phyloP scores from a whole-genome alignment of 1,140 invertebrate genomes.

The Calliphora vicina region DNA sequence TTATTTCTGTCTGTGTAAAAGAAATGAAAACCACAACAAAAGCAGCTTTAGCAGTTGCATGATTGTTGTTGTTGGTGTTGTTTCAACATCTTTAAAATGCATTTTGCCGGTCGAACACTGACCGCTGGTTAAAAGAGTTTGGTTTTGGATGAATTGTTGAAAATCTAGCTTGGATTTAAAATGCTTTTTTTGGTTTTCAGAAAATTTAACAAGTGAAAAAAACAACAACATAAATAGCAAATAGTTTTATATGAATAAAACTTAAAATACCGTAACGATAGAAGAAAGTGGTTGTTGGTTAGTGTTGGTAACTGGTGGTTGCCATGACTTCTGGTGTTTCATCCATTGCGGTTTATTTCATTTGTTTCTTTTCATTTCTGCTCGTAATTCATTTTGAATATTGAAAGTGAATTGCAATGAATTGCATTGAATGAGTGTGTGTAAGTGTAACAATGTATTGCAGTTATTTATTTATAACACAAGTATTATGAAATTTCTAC shows the following conservation, averaged over 20 bases:
- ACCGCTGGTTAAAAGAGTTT: slow-evolving; percentile 7
- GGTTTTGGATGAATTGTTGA: neutral
- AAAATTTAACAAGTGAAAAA: neutral
- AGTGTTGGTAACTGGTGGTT: neutral
- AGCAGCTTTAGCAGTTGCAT: too few species aligned
- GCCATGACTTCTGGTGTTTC: slow-evolving; percentile 11
- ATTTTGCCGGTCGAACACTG: slow-evolving; percentile 24
- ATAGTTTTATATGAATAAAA: neutral
- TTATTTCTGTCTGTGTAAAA: too few species aligned
- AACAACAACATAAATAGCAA: neutral
- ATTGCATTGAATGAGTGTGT: neutral
- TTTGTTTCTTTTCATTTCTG: neutral
- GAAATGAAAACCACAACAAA: too few species aligned
- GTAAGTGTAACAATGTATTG: neutral
- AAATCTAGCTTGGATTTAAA: neutral
- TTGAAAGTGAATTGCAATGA: slow-evolving; percentile 6
- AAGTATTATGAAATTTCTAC: neutral
- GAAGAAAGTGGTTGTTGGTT: slow-evolving; percentile 21
- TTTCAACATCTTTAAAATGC: neutral
- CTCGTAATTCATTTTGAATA: too few species aligned
- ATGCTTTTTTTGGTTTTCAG: neutral
- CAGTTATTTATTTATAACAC: too few species aligned
- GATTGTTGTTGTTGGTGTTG: neutral
- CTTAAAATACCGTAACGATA: slow-evolving; percentile 21
- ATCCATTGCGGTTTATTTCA: neutral